Base-by-base conservation (phyloP, 2,888 invertebrate species). In the Beris morrisii region DNA sequence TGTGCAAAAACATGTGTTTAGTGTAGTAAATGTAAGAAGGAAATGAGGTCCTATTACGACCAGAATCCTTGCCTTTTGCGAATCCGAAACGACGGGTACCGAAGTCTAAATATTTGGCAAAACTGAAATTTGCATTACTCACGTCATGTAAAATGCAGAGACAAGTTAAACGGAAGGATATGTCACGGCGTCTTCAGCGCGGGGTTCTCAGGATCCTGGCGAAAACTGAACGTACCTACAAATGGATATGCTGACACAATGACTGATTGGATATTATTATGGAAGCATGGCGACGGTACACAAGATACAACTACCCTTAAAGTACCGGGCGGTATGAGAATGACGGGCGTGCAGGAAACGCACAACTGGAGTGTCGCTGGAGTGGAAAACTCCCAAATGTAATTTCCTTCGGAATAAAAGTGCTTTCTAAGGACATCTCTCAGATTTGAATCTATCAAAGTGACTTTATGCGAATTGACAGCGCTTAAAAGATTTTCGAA, bases 181-280 rank as follows among this genome's bases (percentile, higher is more conserved):
- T 15, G n/a, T n/a, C 48, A n/a, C 48, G 22, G 22, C 44, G 45
- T 31, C 28, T 64, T 22, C 54, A 54, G 46, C 65, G 46, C 50
- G 53, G 44, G 63, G 52, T 38, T 22, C 53, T 46, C 52, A 43
- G 38, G 38, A 46, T 22, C 13, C 55, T 65, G 64, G 67, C 52
- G 31, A 65, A 38, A 54, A 55, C 52, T 64, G 50, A 50, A 50
- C 52, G 45, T 28, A 43, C 22, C 22, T 22, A 43, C 54, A 54
- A 64, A 64, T 64, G 64, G 65, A 63, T 65, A 63, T 67, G 69
- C 67, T 69, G 69, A 69, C 69, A 69, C 69, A 65, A 69, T 69
- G 69, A 69, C 69, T 69, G 69, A 69, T 69, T 69, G 69, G 65
- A 67, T 65, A 67, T 69, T 69, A 69, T 67, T 69, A 69, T 64